These are phyloP conservation scores for Albula goreensis DNA, from an alignment of 2,113 vertebrate genomes.

Conservation along the genomic window DNA sequence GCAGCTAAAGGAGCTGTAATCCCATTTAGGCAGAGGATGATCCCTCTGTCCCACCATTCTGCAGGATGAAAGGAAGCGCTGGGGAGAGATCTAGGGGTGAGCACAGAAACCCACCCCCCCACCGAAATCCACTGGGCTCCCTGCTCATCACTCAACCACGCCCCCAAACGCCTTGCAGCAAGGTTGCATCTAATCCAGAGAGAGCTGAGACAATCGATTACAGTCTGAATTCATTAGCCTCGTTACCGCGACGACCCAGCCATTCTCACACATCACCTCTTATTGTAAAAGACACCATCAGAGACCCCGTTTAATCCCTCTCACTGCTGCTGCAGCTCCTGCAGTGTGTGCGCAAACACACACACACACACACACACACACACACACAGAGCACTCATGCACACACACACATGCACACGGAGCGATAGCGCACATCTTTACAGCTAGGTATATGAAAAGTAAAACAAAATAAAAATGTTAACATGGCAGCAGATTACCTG, in stretches of 20 bases:
- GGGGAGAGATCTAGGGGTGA: constrained; percentile 75
- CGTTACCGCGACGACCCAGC: constrained; percentile 78
- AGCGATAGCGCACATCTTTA: too few species aligned
- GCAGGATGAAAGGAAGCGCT: constrained; percentile 82
- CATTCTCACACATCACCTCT: constrained; percentile 75
- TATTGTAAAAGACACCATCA: constrained; percentile 74
- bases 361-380: constrained; percentile 37
- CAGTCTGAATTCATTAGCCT: constrained; percentile 94
- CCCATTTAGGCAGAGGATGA: constrained; percentile 99
- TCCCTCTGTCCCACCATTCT: constrained; percentile 92
- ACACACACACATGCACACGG: constrained; percentile 25
- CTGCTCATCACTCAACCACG: constrained; percentile 70
- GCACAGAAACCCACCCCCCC: constrained; percentile 60
- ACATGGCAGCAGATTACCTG: background rate
- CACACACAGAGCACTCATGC: background rate
- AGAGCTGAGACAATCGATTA: constrained; percentile 94
- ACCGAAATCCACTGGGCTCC: constrained; percentile 61
- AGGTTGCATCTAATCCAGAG: constrained; percentile 94
- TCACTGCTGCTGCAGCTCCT: constrained; percentile 51
- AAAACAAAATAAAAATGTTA: too few species aligned
- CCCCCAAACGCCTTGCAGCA: constrained; percentile 81
- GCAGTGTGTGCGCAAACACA: constrained; percentile 43
- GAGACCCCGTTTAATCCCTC: constrained; percentile 70
- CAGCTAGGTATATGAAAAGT: too few species aligned
- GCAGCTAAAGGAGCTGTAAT: constrained; percentile 99